Base-by-base conservation (phyloP, 2,797 vertebrate genomes). In the Tarsius wallacei region DNA sequence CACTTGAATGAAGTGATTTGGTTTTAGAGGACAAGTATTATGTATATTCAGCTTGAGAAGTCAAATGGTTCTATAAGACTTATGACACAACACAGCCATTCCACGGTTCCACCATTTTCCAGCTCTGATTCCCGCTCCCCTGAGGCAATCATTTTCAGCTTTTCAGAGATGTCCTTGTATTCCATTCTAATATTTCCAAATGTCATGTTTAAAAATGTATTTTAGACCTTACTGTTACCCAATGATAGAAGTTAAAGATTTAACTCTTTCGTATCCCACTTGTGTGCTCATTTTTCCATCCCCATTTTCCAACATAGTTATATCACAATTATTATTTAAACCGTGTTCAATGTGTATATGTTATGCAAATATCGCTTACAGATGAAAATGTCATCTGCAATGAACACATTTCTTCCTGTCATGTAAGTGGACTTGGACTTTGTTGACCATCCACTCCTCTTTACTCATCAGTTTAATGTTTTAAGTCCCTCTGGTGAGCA, bases 401-500 rank as follows among this genome's bases (percentile, higher is more conserved):
- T 47, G n/a, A 77, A 81, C 73, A 36, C 26, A 28, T 87, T 90
- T 84, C 42, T 42, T 90, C 86, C 36, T n/a, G 36, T 51, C 3
- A 0, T 55, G 26, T 76, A 64, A 91, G 19, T 83, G 47, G 42
- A 15, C 26, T 70, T 66, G 21, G 31, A 82, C 81, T n/a, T 90
- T 85, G 22, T 14, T 59, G 42, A 36, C 64, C 33, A 17, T 31
- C n/a, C 3, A 24, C 11, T 90, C 28, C 24, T 90, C 36, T 77
- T 85, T 55, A 33, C 24, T 92, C 68, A 36, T 61, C 15, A 73
- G 19, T 90, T 92, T 78, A 74, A n/a, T 80, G 42, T 80, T 92
- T 85, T 33, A 64, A 53, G 93, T 93, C 63, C 85, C 76, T 80
- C 22, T 36, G 19, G 24, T 57, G 55, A 88, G 31, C 42, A 83